Conservation (phyloP, 2,888 invertebrate species). For the Phortica magna region DNA sequence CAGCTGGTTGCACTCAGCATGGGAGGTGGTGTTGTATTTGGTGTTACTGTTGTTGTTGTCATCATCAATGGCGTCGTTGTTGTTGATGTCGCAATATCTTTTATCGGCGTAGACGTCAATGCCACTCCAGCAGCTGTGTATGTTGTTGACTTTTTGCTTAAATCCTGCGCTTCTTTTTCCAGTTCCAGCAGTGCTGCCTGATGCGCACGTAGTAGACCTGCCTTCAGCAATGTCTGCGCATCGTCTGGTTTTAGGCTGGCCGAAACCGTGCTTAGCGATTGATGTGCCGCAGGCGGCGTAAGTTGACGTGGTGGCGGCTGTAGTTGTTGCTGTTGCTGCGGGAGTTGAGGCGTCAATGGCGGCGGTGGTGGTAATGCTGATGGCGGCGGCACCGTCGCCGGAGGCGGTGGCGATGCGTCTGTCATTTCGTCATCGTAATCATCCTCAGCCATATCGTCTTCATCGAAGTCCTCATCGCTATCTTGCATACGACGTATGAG, state of each 20-base stretch:
- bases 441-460: constrained; percentile 73
- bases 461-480: constrained; percentile 76
- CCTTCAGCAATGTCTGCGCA: constrained; percentile 57
- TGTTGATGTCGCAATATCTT: constrained; percentile 30
- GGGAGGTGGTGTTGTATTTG: constrained; percentile 34
- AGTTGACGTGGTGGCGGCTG: constrained; percentile 42
- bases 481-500: constrained; percentile 75
- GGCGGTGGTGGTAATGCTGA: constrained; percentile 33
- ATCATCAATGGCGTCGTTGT: constrained; percentile 55
- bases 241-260: constrained; percentile 55
- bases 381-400: not conserved
- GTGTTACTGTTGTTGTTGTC: constrained; percentile 51
- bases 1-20: not conserved
- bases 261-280: constrained; percentile 61
- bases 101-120: constrained; percentile 44
- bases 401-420: constrained; percentile 55
- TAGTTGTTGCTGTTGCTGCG: constrained; percentile 20
- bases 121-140: constrained; percentile 27
- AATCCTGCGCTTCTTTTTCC: constrained; percentile 70
- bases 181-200: constrained; percentile 55
- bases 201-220: constrained; percentile 58
- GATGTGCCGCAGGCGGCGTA: constrained; percentile 64
- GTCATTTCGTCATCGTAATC: constrained; percentile 38
- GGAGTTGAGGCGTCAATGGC: not conserved
- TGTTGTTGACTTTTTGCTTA: constrained; percentile 65